Conservation (phyloP, 2,888 invertebrate genomes). For the Sabellastarte sp. region DNA sequence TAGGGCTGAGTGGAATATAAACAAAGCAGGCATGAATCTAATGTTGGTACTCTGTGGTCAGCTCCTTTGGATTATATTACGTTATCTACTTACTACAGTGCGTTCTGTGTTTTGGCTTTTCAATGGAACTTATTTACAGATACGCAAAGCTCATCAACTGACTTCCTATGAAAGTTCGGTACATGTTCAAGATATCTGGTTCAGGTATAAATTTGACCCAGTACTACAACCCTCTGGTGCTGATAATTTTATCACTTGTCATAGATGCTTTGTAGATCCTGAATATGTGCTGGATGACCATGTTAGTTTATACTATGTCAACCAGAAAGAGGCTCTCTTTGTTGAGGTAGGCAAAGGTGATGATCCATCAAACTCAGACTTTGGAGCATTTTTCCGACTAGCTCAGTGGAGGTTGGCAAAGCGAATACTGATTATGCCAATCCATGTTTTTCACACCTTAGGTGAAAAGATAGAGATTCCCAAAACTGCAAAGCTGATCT, state of each 20-base stretch:
- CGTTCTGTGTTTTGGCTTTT: neutral
- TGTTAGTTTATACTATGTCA: conserved; percentile 8
- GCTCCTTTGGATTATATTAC: too few species aligned
- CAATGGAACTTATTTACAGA: neutral
- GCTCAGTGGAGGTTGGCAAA: conserved; percentile 7
- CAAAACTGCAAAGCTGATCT: neutral
- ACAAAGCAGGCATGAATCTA: too few species aligned
- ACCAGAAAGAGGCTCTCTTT: conserved; percentile 5
- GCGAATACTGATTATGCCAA: conserved; percentile 8
- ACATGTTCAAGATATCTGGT: neutral
- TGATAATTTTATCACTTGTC: neutral
- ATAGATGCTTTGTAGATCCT: conserved; percentile 5
- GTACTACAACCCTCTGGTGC: neutral
- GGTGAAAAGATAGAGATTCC: conserved; percentile 8
- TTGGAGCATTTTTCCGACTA: conserved; percentile 3
- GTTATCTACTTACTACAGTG: too few species aligned
- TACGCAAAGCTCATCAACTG: neutral
- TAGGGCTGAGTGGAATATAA: too few species aligned
- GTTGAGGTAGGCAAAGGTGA: conserved; percentile 6
- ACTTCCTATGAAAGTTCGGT: neutral
- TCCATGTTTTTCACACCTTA: conserved; percentile 2
- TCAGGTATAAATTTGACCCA: neutral
- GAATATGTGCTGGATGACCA: conserved; percentile 6
- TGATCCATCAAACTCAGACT: conserved; percentile 8
- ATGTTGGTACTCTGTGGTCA: too few species aligned